Evolutionary conservation across 2,797 vertebrate species (phyloP).

Genomic region (Sparidentex hasta): DNA sequence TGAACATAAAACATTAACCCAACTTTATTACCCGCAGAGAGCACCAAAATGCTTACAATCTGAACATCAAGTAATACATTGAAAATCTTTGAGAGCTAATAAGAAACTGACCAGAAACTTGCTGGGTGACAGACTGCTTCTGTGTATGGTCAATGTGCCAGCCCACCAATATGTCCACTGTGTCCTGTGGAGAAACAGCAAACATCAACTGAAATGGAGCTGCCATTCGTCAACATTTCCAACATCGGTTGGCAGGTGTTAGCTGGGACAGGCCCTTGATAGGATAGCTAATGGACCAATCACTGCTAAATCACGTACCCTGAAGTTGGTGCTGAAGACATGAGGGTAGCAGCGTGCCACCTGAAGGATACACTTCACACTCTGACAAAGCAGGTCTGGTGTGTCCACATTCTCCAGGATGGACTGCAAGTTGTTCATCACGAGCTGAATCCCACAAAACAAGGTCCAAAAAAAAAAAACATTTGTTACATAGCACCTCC

Average conservation of each 20-base stretch:
- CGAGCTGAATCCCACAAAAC: conserved; percentile 87
- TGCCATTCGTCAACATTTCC: too few relatives aligned
- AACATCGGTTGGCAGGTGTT: not conserved
- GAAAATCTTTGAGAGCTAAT: not conserved
- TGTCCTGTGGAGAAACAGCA: conserved; percentile 87
- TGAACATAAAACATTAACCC: not conserved
- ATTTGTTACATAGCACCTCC: not conserved
- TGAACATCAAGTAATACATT: not conserved
- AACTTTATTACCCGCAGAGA: not conserved
- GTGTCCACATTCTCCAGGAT: conserved; percentile 99
- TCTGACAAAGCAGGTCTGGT: conserved; percentile 96
- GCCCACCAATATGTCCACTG: conserved; percentile 98
- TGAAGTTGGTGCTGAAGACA: conserved; percentile 99
- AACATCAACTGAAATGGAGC: not conserved
- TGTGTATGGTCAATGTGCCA: conserved; percentile 99
- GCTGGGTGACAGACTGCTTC: conserved; percentile 93
- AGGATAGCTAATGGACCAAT: not conserved
- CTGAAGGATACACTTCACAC: conserved; percentile 97
- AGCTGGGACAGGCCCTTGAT: not conserved
- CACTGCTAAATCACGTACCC: conserved; percentile 84
- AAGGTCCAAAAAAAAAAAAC: not conserved
- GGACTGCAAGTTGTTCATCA: conserved; percentile 98
- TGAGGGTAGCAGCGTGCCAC: conserved; percentile 98
- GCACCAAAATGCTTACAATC: not conserved
- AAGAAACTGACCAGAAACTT: conserved; percentile 93